Evolutionary conservation across 2,888 invertebrate species (phyloP).

Genomic region (Microctonus brassicae): DNA sequence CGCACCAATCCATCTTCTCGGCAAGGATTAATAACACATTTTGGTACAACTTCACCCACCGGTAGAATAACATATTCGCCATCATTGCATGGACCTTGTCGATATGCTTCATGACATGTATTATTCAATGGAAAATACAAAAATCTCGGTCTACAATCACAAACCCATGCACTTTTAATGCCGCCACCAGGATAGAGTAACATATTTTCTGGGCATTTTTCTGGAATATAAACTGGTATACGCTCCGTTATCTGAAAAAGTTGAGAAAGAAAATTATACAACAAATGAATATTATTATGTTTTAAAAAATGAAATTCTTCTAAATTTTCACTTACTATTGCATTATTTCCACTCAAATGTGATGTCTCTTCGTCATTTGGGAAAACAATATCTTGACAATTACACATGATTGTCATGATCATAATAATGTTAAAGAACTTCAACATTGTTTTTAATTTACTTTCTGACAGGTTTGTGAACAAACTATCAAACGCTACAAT

Average conservation of each 20-base stretch:
- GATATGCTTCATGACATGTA: conserved; percentile 76
- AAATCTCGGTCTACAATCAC: conserved; percentile 70
- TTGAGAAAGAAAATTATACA: not conserved
- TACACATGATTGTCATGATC: not conserved
- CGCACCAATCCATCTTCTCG: conserved; percentile 70
- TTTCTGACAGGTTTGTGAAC: not conserved
- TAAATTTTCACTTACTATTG: conserved; percentile 41
- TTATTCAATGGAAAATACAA: conserved; percentile 76
- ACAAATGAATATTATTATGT: not conserved
- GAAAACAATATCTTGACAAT: conserved; percentile 55
- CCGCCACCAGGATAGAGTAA: conserved; percentile 77
- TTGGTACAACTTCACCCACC: conserved; percentile 71
- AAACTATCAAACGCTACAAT: not conserved
- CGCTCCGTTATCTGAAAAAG: conserved; percentile 55
- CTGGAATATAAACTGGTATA: conserved; percentile 73
- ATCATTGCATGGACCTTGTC: conserved; percentile 75
- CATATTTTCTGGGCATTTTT: conserved; percentile 76
- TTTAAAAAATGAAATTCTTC: not conserved
- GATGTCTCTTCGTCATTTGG: conserved; percentile 52
- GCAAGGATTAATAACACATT: conserved; percentile 77
- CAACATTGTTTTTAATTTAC: not conserved
- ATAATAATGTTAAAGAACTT: not conserved
- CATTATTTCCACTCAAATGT: conserved; percentile 49
- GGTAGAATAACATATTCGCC: conserved; percentile 74
- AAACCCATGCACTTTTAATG: conserved; percentile 76